Conservation (phyloP, 2,888 invertebrate genomes). For the Melanophora roralis region DNA sequence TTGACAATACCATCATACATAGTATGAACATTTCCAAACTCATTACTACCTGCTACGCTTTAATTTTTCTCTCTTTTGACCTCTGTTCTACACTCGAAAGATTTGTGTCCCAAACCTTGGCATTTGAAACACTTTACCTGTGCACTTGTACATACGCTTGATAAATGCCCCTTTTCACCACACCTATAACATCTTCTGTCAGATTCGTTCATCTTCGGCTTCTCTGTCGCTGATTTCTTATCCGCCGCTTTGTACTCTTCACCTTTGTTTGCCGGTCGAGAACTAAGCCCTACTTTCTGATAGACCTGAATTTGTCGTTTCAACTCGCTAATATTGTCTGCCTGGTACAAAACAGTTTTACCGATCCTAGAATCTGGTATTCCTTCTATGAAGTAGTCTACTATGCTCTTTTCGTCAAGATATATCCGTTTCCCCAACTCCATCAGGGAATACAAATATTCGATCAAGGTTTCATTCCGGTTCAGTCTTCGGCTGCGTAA, state of each 20-base stretch:
- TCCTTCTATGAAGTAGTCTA: background rate
- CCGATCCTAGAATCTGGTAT: slow-evolving; percentile 8
- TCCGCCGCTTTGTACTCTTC: too few relatives aligned
- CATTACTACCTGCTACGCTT: background rate
- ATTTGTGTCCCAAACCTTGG: background rate
- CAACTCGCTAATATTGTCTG: background rate
- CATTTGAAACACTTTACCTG: background rate
- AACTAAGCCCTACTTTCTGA: too few relatives aligned
- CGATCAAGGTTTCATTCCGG: background rate
- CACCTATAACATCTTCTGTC: slow-evolving; percentile 9
- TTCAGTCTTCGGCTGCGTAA: slow-evolving; percentile 31
- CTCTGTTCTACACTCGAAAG: background rate
- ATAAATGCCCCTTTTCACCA: background rate
- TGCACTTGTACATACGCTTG: background rate
- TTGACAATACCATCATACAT: background rate
- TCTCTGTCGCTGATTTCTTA: background rate
- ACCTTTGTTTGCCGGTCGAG: too few relatives aligned
- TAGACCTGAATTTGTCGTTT: background rate
- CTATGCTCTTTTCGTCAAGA: background rate
- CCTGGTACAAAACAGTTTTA: slow-evolving; percentile 24
- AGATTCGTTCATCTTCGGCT: background rate
- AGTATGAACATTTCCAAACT: slow-evolving; percentile 10
- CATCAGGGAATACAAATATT: background rate
- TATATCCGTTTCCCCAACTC: background rate
- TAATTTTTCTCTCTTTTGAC: background rate